Evolutionary conservation across 2,113 vertebrate genomes (phyloP).

Genomic region (Poeciliopsis prolifica): DNA sequence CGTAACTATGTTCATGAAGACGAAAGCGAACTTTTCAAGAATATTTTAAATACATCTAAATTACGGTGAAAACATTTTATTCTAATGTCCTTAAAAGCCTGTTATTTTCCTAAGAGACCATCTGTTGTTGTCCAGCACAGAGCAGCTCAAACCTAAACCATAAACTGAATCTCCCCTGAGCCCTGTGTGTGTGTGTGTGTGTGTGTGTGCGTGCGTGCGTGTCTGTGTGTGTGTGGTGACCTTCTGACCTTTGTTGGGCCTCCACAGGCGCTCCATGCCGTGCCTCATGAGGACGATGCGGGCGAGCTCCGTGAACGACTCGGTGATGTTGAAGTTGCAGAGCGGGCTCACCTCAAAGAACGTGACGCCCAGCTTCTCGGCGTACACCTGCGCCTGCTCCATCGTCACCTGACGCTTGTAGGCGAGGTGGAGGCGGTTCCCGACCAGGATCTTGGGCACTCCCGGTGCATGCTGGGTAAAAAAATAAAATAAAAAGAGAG

Average conservation of each 20-base stretch:
- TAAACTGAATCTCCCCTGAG: too few species aligned
- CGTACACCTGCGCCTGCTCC: slow-evolving; percentile 94
- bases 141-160: background rate
- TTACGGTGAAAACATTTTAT: too few species aligned
- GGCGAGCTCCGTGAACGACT: slow-evolving; percentile 97
- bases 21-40: background rate
- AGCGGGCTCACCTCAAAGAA: slow-evolving; percentile 98
- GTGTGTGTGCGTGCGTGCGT: too few species aligned
- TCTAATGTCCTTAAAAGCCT: too few species aligned
- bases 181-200: too few species aligned
- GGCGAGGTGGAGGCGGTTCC: slow-evolving; percentile 94
- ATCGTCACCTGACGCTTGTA: slow-evolving; percentile 98
- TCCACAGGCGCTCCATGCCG: slow-evolving; percentile 99
- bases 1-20: background rate
- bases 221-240: too few species aligned
- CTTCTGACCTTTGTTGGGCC: slow-evolving; percentile 92
- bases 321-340: slow-evolving; percentile 99
- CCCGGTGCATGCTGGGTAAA: slow-evolving; percentile 90
- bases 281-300: slow-evolving; percentile 98
- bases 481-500: too few species aligned
- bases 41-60: too few species aligned
- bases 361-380: slow-evolving; percentile 97
- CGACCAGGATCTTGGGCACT: slow-evolving; percentile 95
- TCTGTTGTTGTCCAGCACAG: background rate
- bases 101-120: too few species aligned